Conservation (phyloP, 2,888 invertebrate species). For the Mongoloraphidia duomilia region DNA sequence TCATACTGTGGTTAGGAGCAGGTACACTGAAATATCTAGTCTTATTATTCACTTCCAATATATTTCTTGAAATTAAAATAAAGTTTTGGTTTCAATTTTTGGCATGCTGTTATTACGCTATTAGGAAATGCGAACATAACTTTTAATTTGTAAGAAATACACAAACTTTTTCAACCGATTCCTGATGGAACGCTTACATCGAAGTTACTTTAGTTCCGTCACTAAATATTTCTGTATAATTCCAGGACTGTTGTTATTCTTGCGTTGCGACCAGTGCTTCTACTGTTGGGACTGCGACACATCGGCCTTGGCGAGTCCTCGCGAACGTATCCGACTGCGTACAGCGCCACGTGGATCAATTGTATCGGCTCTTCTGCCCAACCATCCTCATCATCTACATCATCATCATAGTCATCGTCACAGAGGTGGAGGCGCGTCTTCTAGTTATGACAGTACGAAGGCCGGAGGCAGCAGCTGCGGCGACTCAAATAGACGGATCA, state of each 20-base stretch:
- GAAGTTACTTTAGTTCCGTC: conserved; percentile 28
- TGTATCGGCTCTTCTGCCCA: conserved; percentile 16
- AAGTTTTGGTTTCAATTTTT: too few relatives aligned
- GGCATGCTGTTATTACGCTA: too few relatives aligned
- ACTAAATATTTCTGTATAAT: conserved; percentile 14
- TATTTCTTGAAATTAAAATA: too few relatives aligned
- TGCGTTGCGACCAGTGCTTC: conserved; percentile 24
- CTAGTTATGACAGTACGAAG: background rate
- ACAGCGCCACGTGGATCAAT: conserved; percentile 35
- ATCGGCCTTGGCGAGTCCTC: background rate
- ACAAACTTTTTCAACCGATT: too few relatives aligned
- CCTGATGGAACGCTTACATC: too few relatives aligned
- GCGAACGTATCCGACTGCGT: conserved; percentile 31
- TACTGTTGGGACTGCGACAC: conserved; percentile 23
- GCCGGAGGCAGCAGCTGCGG: conserved; percentile 5
- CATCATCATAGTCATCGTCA: background rate
- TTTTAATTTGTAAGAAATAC: too few relatives aligned
- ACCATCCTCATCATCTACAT: conserved; percentile 4
- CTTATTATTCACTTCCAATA: background rate
- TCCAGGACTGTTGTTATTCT: conserved; percentile 26
- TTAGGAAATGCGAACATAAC: too few relatives aligned
- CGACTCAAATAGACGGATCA: conserved; percentile 29
- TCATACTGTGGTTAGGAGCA: conserved; percentile 42
- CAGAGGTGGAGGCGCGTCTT: background rate
- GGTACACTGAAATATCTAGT: conserved; percentile 25